Evolutionary conservation across 2,888 invertebrate species (phyloP).

Genomic region (Tridacna gigas): DNA sequence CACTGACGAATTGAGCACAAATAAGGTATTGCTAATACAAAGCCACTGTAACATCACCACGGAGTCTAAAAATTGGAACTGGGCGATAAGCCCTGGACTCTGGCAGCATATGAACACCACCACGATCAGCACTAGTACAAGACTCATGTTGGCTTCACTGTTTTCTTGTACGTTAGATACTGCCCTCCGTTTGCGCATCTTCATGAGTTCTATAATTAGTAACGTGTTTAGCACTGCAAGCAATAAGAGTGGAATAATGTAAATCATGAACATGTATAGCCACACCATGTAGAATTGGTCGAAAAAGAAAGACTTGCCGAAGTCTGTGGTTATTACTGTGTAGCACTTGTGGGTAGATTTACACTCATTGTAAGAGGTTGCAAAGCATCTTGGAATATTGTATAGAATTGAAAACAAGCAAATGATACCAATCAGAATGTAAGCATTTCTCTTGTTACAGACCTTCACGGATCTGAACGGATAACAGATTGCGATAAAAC

Average conservation of each 20-base stretch:
- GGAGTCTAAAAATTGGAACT: conserved; percentile 75
- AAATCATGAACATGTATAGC: conserved; percentile 76
- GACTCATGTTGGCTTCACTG: conserved; percentile 80
- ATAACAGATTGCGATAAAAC: conserved; percentile 82
- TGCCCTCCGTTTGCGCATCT: conserved; percentile 74
- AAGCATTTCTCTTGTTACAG: conserved; percentile 75
- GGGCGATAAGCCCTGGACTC: conserved; percentile 80
- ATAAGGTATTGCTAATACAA: conserved; percentile 79
- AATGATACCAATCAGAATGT: conserved; percentile 72
- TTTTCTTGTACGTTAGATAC: conserved; percentile 78
- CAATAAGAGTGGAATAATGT: conserved; percentile 74
- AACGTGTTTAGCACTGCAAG: conserved; percentile 76
- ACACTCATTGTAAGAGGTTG: conserved; percentile 58
- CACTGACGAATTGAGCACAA: conserved; percentile 81
- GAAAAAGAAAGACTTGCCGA: conserved; percentile 72
- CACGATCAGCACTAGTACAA: conserved; percentile 81
- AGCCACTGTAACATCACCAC: conserved; percentile 75
- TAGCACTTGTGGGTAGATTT: conserved; percentile 50
- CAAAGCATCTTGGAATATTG: conserved; percentile 80
- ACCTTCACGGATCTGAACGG: conserved; percentile 79
- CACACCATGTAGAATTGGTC: conserved; percentile 72
- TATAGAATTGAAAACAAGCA: conserved; percentile 73
- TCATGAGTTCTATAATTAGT: conserved; percentile 79
- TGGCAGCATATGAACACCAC: conserved; percentile 83
- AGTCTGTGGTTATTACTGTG: conserved; percentile 67